Conservation (phyloP, 2,113 vertebrate genomes). For the Lucifuga dentata region DNA sequence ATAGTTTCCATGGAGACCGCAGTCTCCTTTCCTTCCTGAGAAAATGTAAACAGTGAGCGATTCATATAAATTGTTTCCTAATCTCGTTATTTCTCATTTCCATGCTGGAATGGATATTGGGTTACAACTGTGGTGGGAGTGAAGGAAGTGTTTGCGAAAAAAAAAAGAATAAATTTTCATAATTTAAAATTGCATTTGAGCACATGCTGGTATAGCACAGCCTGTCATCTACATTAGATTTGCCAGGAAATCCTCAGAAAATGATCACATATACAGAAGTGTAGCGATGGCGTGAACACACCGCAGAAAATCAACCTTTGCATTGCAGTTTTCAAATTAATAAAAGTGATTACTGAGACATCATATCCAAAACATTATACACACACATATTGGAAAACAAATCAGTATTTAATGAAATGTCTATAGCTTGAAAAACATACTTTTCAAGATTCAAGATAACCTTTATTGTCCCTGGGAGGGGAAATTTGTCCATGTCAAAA, state of each 20-base stretch:
- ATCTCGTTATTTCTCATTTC: constrained; percentile 82
- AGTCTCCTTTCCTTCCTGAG: constrained; percentile 65
- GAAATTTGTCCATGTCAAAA: too few species aligned
- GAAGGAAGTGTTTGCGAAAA: constrained; percentile 8
- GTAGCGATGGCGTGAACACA: not conserved
- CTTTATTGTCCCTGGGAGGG: too few species aligned
- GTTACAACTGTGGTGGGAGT: constrained; percentile 62
- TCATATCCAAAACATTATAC: too few species aligned
- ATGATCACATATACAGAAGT: not conserved
- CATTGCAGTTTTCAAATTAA: too few species aligned
- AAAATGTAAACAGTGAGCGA: constrained; percentile 77
- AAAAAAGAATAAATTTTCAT: constrained; percentile 6
- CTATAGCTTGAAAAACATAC: too few species aligned
- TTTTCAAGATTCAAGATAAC: too few species aligned
- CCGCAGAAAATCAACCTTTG: not conserved
- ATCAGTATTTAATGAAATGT: too few species aligned
- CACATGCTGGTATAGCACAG: not conserved
- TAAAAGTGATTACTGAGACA: too few species aligned
- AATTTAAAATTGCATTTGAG: constrained; percentile 43
- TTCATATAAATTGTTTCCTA: constrained; percentile 82
- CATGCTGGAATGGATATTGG: constrained; percentile 74
- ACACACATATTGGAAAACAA: too few species aligned
- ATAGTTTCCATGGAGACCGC: constrained; percentile 84
- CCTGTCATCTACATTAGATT: constrained; percentile 3
- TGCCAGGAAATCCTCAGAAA: constrained; percentile 1